These are phyloP conservation scores for Xenus cinereus DNA, from an alignment of 2,113 vertebrate genomes.

Conservation along the genomic window DNA sequence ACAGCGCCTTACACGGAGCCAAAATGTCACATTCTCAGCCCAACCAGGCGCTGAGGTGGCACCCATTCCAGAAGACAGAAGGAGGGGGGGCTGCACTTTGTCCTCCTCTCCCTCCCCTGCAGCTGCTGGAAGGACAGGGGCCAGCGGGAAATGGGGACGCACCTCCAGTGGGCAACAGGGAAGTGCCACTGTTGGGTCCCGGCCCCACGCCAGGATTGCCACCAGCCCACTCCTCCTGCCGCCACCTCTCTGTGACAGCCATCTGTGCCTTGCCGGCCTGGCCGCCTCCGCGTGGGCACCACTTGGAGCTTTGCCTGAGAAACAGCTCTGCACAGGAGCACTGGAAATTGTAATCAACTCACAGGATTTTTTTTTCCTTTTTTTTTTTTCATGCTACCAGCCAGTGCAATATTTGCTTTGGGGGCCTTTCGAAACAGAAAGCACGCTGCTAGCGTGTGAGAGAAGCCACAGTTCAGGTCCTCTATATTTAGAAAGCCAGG, in stretches of 20 bases:
- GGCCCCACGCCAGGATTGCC: background rate
- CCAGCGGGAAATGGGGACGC: background rate
- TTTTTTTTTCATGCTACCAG: background rate
- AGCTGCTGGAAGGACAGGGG: background rate
- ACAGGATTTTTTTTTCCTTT: background rate
- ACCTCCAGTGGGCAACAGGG: rapidly evolving
- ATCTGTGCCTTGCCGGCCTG: constrained; percentile 35
- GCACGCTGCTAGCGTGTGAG: background rate
- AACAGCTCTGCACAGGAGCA: background rate
- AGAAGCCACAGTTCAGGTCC: background rate
- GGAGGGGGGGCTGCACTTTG: background rate
- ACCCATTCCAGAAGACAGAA: background rate
- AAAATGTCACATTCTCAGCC: constrained; percentile 48
- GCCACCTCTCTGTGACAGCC: constrained; percentile 43
- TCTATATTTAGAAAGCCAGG: constrained; percentile 51
- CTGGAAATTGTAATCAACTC: constrained; percentile 17
- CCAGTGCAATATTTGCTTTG: background rate
- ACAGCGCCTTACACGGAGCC: background rate
- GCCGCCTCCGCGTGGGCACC: constrained; percentile 54
- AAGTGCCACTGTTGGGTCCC: rapidly evolving
- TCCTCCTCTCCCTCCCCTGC: background rate
- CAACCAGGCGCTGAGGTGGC: background rate
- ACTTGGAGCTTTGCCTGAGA: constrained; percentile 56
- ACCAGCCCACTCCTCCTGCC: background rate
- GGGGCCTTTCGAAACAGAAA: constrained; percentile 3